Base-by-base conservation (phyloP, 2,113 vertebrate genomes). In the Sander lucioperca region DNA sequence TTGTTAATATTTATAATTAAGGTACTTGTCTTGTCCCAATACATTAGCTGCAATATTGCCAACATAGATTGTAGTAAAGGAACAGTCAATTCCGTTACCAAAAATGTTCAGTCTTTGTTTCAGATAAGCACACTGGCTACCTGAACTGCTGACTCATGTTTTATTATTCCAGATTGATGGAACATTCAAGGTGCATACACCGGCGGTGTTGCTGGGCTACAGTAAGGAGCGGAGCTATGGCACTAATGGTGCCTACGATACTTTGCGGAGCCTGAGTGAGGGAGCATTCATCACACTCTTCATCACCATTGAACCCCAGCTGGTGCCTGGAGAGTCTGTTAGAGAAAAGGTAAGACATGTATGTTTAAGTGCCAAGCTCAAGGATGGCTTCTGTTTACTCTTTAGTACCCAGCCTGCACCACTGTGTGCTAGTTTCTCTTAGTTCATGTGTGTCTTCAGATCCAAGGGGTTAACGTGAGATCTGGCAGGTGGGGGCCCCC, bases 131-230 rank as follows among this genome's bases (percentile, higher is more conserved):
- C 21, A 19, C 21, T 33, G 62, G 51, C 30, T 48, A 1, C 21
- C 21, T 58, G 21, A 61, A n/a, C n/a, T 21, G 39, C 9, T 13
- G 13, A 27, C 36, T 66, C 6, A 57, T 23, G 0, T 51, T 66
- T 7, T 14, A 11, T 43, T 2, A 2, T 53, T 66, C 18, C 16
- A 99, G 98, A 97, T 99, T 56, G 98, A 99, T 45, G 98, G 98
- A 1, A 99, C 98, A 0, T 99, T 99, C 93, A 98, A 96, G 91
- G 92, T 99, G 68, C 91, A 97, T 33, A 96, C 91, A 7, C 98
- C 98, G 0, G 96, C 98, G 0, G 97, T 99, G 63, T 95, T 99
- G 76, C 96, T 99, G 73, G 98, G 98, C 19, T 99, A 99, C 94
- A 97, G 95, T 74, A 99, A 97, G 84, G 97, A 98, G 82, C 94